Conservation (phyloP, 2,797 vertebrate species). For the Phaenicophaeus curvirostris region DNA sequence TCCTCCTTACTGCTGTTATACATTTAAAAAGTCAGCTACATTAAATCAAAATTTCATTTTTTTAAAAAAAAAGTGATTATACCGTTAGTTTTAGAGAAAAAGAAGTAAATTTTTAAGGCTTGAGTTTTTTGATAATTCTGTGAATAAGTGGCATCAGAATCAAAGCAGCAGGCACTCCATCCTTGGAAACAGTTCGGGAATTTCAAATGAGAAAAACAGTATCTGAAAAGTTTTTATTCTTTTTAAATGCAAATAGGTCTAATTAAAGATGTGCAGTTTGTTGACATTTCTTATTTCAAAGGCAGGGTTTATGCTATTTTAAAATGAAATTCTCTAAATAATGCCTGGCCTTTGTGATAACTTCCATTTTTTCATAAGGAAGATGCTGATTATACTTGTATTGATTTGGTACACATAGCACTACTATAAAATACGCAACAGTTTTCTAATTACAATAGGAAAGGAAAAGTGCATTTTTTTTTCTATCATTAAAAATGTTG, state of each 20-base stretch:
- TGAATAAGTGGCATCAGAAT: background rate
- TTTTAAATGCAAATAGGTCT: constrained; percentile 50
- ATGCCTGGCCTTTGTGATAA: background rate
- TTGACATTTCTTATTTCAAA: constrained; percentile 6
- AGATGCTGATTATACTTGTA: background rate
- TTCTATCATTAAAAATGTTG: background rate
- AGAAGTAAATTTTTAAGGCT: background rate
- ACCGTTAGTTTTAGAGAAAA: background rate
- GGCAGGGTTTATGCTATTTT: background rate
- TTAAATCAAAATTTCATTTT: background rate
- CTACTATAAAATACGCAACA: background rate
- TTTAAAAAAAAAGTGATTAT: background rate
- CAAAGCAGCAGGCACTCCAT: background rate
- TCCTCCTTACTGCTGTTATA: background rate
- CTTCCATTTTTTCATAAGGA: background rate
- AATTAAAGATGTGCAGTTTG: constrained; percentile 10
- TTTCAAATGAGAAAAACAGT: constrained; percentile 29
- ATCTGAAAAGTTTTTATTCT: background rate
- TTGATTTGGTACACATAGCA: background rate
- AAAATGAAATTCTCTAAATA: constrained; percentile 29
- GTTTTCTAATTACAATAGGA: background rate
- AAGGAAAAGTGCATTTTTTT: background rate
- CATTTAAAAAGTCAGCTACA: background rate
- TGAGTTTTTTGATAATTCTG: constrained; percentile 10
- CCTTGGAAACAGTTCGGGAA: background rate